Evolutionary conservation across 2,113 vertebrate species (phyloP).

Genomic region (Myocastor coypus): DNA sequence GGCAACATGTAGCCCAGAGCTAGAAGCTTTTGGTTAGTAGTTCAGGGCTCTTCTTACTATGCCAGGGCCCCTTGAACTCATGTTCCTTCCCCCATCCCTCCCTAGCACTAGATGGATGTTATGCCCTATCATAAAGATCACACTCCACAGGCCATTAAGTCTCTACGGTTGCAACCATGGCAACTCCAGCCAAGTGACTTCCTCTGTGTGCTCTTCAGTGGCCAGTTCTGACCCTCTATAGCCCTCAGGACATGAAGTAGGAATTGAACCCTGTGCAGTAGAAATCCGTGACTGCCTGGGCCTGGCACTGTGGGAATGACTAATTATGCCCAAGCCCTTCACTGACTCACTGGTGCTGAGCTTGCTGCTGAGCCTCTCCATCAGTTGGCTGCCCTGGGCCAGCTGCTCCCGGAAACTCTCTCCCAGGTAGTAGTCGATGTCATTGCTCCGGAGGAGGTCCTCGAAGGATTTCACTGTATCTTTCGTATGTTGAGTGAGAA

Average conservation of each 20-base stretch:
- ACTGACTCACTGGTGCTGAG: conserved; percentile 91
- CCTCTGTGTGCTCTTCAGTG: accelerated
- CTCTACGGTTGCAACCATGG: background rate
- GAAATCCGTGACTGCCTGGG: background rate
- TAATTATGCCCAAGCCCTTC: background rate
- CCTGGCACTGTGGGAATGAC: background rate
- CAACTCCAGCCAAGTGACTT: background rate
- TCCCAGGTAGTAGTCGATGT: conserved; percentile 96
- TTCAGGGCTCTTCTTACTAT: background rate
- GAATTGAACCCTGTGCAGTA: background rate
- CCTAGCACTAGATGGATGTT: background rate
- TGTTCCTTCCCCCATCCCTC: background rate
- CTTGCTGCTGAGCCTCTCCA: conserved; percentile 88
- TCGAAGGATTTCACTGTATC: conserved; percentile 94
- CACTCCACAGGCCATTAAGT: background rate
- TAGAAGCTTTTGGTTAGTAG: background rate
- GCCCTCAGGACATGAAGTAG: background rate
- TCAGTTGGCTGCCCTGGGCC: conserved; percentile 90
- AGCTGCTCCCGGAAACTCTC: conserved; percentile 96
- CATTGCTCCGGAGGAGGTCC: conserved; percentile 94
- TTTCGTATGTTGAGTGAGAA: conserved; percentile 91
- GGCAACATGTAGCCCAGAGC: background rate
- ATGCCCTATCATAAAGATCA: background rate
- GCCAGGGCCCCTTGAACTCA: background rate
- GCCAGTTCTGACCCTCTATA: background rate